A percentile compares a stretch with the other conserved stretches of the same genome.
Evolutionary conservation across 1,140 invertebrate genomes (phyloP).

Genomic region (Hetaerina americana): DNA sequence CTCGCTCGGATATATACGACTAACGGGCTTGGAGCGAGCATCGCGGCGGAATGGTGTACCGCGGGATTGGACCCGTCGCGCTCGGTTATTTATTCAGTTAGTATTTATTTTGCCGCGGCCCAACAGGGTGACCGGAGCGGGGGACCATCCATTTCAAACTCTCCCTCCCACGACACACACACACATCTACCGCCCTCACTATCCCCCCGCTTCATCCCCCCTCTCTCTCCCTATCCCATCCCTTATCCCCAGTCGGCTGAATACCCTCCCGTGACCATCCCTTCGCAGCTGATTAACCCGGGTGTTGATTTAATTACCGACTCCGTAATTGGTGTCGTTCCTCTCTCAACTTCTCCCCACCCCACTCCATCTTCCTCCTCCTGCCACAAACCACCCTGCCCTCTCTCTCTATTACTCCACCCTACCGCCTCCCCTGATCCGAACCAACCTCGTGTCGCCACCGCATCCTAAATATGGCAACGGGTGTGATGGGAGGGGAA

Average conservation of each 20-base stretch:
- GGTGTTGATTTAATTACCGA: conserved; percentile 8
- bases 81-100: not conserved
- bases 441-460: no score
- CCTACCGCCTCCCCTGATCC: no score
- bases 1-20: not conserved
- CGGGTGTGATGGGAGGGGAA: no score
- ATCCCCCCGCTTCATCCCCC: not conserved
- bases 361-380: not conserved
- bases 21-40: not conserved
- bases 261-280: not conserved
- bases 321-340: conserved; percentile 6
- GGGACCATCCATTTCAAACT: not conserved
- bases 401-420: no score
- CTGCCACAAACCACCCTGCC: not conserved
- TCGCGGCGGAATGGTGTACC: not conserved
- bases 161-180: no score
- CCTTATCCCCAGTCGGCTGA: not conserved
- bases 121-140: not conserved
- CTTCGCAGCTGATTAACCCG: conserved; percentile 6
- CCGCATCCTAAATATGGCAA: no score
- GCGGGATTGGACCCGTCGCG: not conserved
- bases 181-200: no score
- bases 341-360: not conserved
- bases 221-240: not conserved
- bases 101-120: not conserved